Conservation (phyloP, 2,797 vertebrate species). For the Melanotaenia nigrans region DNA sequence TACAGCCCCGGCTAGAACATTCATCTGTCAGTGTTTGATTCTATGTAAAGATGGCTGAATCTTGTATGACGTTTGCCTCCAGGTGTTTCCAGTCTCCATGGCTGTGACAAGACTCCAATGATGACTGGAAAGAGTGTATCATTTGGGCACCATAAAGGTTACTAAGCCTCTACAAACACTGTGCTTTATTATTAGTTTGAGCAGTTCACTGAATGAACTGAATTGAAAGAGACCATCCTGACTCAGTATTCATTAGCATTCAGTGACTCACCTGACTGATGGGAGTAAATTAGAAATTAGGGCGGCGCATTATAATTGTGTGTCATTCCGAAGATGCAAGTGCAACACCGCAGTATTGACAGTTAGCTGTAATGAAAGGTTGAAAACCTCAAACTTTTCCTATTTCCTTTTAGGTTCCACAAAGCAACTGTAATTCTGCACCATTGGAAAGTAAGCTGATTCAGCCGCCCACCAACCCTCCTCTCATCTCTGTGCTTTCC, state of each 20-base stretch:
- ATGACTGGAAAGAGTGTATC: slow-evolving; percentile 69
- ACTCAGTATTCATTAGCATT: slow-evolving; percentile 37
- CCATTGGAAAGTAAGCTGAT: slow-evolving; percentile 58
- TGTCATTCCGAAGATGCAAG: slow-evolving; percentile 41
- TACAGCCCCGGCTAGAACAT: slow-evolving; percentile 53
- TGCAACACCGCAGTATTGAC: slow-evolving; percentile 24
- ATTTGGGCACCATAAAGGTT: slow-evolving; percentile 67
- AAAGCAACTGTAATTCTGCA: slow-evolving; percentile 50
- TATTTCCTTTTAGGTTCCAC: slow-evolving; percentile 34
- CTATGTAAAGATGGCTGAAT: slow-evolving; percentile 47
- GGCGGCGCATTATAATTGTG: slow-evolving; percentile 40
- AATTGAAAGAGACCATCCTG: slow-evolving; percentile 30
- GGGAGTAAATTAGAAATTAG: slow-evolving; percentile 39
- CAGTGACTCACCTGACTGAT: slow-evolving; percentile 59
- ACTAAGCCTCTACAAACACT: slow-evolving; percentile 43
- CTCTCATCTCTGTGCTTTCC: slow-evolving; percentile 38
- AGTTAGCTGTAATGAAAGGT: slow-evolving; percentile 1
- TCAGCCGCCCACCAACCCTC: slow-evolving; percentile 51
- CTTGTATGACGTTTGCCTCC: slow-evolving; percentile 60
- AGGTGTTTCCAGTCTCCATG: slow-evolving; percentile 68
- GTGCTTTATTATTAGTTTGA: slow-evolving; percentile 67
- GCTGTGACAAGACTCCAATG: slow-evolving; percentile 47
- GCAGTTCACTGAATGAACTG: slow-evolving; percentile 40
- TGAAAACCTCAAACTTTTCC: slow-evolving; percentile 12
- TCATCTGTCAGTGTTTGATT: slow-evolving; percentile 64